Percentiles rank a stretch among this genome's conserved stretches.
phyloP scores from a whole-genome alignment of 1,140 invertebrate species.

The Lucilia cuprina region DNA sequence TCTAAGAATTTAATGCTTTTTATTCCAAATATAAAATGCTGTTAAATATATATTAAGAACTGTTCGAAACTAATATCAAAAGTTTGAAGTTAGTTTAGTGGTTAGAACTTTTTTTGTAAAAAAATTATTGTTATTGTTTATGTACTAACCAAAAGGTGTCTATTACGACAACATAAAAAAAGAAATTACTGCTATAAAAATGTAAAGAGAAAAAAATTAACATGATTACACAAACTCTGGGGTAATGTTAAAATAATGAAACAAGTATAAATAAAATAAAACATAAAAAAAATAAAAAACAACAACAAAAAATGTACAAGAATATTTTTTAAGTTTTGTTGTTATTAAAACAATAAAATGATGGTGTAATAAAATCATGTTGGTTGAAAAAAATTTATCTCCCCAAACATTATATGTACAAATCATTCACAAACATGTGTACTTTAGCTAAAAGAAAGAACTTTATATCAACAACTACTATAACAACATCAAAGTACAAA shows the following conservation, averaged over 20 bases:
- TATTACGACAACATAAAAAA: not conserved
- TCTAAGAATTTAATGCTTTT: no score
- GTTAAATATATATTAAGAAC: not conserved
- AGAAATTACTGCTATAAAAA: not conserved
- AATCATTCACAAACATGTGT: not conserved
- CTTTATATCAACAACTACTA: not conserved
- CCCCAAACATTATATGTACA: not conserved
- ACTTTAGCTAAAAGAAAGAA: not conserved
- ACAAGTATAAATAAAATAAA: not conserved
- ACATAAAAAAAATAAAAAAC: not conserved
- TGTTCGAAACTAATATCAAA: not conserved
- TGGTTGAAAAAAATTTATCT: not conserved
- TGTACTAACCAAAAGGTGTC: not conserved
- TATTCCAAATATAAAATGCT: not conserved
- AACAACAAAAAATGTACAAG: not conserved
- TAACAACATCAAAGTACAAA: not conserved
- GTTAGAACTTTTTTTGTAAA: not conserved
- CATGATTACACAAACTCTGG: not conserved
- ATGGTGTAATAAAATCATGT: constrained; percentile 15
- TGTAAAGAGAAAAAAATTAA: not conserved
- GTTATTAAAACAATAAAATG: not conserved
- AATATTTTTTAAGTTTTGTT: not conserved
- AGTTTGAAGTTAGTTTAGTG: not conserved
- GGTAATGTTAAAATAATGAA: not conserved
- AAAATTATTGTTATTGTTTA: not conserved